These are phyloP conservation scores for Platichthys stellatus DNA, from an alignment of 2,113 vertebrate genomes.

Conservation along the genomic window DNA sequence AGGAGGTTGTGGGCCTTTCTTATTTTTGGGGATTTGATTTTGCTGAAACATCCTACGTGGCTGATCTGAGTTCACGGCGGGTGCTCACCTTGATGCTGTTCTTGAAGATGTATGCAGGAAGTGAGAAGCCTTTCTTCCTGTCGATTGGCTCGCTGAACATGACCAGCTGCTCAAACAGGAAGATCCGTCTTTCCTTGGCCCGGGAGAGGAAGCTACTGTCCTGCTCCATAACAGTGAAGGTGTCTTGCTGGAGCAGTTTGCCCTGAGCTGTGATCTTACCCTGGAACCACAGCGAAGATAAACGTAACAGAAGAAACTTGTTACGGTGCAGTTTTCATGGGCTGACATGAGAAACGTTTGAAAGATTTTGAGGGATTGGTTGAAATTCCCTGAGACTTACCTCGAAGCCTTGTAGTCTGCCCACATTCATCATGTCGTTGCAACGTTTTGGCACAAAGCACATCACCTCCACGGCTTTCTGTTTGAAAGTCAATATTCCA, in stretches of 20 bases:
- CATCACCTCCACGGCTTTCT: constrained; percentile 95
- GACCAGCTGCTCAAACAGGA: constrained; percentile 93
- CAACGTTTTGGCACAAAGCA: constrained; percentile 94
- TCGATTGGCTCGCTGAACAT: constrained; percentile 94
- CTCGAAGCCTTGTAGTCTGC: constrained; percentile 93
- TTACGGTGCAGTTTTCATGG: constrained; percentile 15
- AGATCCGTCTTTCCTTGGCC: constrained; percentile 88
- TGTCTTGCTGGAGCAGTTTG: constrained; percentile 92
- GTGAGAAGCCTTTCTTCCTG: constrained; percentile 87
- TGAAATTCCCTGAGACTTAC: constrained; percentile 70
- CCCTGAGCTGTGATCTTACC: constrained; percentile 94
- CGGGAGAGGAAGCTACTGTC: constrained; percentile 87
- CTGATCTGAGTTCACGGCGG: not conserved
- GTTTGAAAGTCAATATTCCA: constrained; percentile 9
- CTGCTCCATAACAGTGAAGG: constrained; percentile 88
- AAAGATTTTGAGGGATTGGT: constrained; percentile 19
- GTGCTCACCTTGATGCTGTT: constrained; percentile 89
- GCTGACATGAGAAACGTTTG: constrained; percentile 34
- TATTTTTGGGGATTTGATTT: not conserved
- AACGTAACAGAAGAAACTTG: constrained; percentile 26
- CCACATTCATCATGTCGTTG: constrained; percentile 96
- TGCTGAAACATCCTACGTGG: not conserved
- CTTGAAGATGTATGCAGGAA: constrained; percentile 90
- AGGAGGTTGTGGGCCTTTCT: constrained; percentile 5
- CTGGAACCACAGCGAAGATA: constrained; percentile 67